Percentiles rank a stretch among this genome's conserved stretches.
Evolutionary conservation across 2,113 vertebrate genomes (phyloP).

Genomic region (Delphinapterus leucas): DNA sequence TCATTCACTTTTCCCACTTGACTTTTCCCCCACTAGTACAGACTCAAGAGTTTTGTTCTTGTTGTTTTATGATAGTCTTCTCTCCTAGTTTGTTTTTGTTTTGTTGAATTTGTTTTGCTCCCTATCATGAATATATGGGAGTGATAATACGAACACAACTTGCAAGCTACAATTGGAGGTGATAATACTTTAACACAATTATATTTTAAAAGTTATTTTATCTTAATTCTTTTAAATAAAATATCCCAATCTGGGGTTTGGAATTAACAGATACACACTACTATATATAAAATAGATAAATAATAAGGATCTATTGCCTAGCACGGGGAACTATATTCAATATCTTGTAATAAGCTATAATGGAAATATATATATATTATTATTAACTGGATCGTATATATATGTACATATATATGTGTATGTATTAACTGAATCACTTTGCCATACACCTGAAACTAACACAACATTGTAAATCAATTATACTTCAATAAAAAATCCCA

Average conservation of each 20-base stretch:
- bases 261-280: neutral
- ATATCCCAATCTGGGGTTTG: neutral
- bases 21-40: neutral
- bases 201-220: neutral
- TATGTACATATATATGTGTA: neutral
- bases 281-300: neutral
- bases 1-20: neutral
- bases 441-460: neutral
- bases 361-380: neutral
- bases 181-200: neutral
- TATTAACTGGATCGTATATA: too few species aligned
- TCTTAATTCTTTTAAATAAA: slow-evolving; percentile 2
- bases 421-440: neutral
- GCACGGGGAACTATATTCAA: neutral
- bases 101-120: neutral
- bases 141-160: neutral
- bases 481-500: neutral
- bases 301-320: neutral
- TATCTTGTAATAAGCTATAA: neutral
- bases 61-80: neutral
- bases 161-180: neutral
- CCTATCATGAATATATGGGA: neutral
- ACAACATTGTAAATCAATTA: neutral
- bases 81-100: neutral
- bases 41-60: neutral